Conservation (phyloP, 35 echinoderm and acorn worm species). For the Amphiura filiformis region DNA sequence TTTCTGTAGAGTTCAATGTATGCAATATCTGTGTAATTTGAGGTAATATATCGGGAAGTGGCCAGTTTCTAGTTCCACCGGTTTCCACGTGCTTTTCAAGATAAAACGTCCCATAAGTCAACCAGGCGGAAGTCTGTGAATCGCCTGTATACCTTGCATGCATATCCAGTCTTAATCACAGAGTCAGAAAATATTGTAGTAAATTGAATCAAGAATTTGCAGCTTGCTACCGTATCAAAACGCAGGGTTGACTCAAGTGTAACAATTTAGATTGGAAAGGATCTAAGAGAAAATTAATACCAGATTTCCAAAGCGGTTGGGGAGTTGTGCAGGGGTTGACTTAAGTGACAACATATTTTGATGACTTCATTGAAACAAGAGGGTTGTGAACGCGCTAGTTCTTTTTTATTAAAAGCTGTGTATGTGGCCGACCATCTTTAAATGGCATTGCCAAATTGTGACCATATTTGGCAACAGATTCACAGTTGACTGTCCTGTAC, state of each 20-base stretch:
- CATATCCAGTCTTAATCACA: neutral
- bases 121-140: neutral
- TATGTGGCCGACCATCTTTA: neutral
- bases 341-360: neutral
- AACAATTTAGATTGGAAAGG: neutral
- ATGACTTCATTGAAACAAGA: neutral
- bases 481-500: neutral
- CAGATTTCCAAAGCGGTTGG: neutral
- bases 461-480: no score
- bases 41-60: conserved; percentile 4
- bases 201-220: neutral
- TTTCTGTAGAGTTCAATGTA: no score
- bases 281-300: neutral
- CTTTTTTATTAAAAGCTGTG: neutral
- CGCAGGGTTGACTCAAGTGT: neutral
- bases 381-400: neutral
- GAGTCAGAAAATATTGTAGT: neutral
- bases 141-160: neutral
- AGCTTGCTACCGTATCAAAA: neutral
- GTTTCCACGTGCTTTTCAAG: neutral
- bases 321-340: neutral
- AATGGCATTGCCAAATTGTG: neutral
- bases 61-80: neutral
- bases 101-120: neutral
- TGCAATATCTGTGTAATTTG: neutral